Conservation (phyloP, 2,797 vertebrate species). For the Xiphorhynchus erythropygius region DNA sequence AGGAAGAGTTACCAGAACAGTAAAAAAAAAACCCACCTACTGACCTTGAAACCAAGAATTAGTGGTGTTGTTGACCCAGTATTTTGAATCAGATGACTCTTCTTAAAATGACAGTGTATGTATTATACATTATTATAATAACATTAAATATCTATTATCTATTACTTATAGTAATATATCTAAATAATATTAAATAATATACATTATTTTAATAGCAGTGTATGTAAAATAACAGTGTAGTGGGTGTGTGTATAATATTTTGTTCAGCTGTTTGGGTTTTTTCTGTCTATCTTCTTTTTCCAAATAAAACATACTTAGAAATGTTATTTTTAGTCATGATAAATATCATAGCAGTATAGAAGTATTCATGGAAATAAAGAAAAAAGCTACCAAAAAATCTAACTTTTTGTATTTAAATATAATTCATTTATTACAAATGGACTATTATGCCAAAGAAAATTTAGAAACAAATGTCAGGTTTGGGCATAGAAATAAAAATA, state of each 20-base stretch:
- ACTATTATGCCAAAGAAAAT: not conserved
- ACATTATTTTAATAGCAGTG: too few species aligned
- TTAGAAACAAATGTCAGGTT: not conserved
- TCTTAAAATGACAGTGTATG: not conserved
- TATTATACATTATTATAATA: too few species aligned
- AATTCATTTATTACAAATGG: not conserved
- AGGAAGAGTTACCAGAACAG: not conserved
- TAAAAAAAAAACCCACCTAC: not conserved
- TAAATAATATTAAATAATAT: too few species aligned
- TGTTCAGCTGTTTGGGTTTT: not conserved
- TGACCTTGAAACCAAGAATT: not conserved
- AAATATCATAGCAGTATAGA: not conserved
- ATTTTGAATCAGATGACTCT: not conserved
- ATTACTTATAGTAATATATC: too few species aligned
- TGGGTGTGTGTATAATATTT: not conserved
- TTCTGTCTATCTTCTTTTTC: not conserved
- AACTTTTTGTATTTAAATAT: not conserved
- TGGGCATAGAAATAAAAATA: not conserved
- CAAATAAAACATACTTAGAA: not conserved
- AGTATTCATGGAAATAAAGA: not conserved
- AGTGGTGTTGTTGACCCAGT: not conserved
- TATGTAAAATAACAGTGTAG: too few species aligned
- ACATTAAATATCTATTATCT: too few species aligned
- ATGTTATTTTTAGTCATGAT: not conserved
- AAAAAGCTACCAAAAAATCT: not conserved